These are phyloP conservation scores for Zaprionus ornatus DNA, from an alignment of 1,140 invertebrate species.

Conservation along the genomic window DNA sequence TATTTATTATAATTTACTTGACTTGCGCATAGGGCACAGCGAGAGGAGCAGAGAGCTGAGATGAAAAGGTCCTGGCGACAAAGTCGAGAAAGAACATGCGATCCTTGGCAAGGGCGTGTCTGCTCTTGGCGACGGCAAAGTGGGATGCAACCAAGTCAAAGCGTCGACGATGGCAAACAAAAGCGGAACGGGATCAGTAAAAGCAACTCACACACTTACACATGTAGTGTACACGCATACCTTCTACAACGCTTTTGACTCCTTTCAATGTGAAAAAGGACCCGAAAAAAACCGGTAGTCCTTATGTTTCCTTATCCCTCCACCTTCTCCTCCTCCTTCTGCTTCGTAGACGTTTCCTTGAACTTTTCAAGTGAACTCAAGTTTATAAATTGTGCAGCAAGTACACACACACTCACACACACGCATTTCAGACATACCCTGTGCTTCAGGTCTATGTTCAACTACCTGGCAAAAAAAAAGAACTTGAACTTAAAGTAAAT, in stretches of 20 bases:
- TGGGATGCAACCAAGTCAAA: conserved; percentile 81
- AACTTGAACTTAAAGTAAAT: conserved; percentile 14
- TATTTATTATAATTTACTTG: conserved; percentile 44
- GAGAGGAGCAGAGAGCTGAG: no score
- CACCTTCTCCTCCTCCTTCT: not conserved
- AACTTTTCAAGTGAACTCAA: conserved; percentile 82
- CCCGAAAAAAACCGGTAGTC: conserved; percentile 65
- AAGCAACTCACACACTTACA: conserved; percentile 34
- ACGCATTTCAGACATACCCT: not conserved
- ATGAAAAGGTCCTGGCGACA: not conserved
- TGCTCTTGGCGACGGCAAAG: conserved; percentile 56
- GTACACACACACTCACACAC: conserved; percentile 52
- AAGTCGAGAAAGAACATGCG: not conserved
- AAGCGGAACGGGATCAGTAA: conserved; percentile 32
- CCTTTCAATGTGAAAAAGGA: conserved; percentile 51
- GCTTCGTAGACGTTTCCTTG: conserved; percentile 66
- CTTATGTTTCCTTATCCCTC: conserved; percentile 12
- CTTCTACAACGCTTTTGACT: conserved; percentile 51
- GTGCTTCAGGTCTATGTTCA: conserved; percentile 57
- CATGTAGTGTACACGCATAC: not conserved
- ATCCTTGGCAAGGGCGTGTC: conserved; percentile 39
- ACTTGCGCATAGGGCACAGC: conserved; percentile 37
- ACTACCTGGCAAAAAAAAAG: conserved; percentile 61
- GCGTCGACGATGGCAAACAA: conserved; percentile 51
- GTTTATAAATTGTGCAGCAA: conserved; percentile 80